phyloP scores from a whole-genome alignment of 2,113 vertebrate species.

The Hystrix cristata region DNA sequence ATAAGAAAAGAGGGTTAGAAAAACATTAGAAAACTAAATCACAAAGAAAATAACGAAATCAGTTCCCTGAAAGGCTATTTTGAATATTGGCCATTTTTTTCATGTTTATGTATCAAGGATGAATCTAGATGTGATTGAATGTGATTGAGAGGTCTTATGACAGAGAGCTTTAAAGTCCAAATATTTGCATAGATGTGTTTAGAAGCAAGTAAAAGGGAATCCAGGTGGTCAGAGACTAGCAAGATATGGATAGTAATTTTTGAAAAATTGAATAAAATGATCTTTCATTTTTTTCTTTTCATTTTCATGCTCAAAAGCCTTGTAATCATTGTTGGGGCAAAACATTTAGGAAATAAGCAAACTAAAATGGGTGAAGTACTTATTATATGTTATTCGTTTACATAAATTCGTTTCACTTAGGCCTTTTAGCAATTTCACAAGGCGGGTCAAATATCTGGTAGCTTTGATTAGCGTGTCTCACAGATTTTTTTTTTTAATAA shows the following conservation, averaged over 20 bases:
- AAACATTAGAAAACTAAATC: conserved; percentile 37
- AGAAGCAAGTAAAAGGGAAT: not conserved
- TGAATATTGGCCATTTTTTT: conserved; percentile 32
- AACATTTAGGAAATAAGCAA: conserved; percentile 48
- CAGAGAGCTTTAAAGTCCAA: conserved; percentile 20
- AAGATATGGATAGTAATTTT: not conserved
- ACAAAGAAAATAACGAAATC: conserved; percentile 53
- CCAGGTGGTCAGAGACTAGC: conserved; percentile 55
- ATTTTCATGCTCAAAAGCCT: not conserved
- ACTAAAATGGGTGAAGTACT: not conserved
- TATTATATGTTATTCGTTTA: not conserved
- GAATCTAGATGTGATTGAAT: conserved; percentile 44
- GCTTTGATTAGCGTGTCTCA: not conserved
- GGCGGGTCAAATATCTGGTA: not conserved
- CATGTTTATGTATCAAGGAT: conserved; percentile 48
- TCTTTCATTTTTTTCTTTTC: not conserved
- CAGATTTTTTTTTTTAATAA: not conserved
- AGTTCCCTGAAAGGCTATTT: conserved; percentile 31
- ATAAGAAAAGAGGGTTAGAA: conserved; percentile 59
- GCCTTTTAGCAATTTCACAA: not conserved
- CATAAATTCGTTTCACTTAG: not conserved
- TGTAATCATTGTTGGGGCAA: not conserved
- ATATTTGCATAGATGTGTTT: conserved; percentile 17
- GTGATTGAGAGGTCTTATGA: conserved; percentile 34
- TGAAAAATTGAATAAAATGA: not conserved